Percentiles rank a stretch among this genome's conserved stretches.
Conservation (phyloP, 2,888 invertebrate genomes). For the Tillus elongatus region DNA sequence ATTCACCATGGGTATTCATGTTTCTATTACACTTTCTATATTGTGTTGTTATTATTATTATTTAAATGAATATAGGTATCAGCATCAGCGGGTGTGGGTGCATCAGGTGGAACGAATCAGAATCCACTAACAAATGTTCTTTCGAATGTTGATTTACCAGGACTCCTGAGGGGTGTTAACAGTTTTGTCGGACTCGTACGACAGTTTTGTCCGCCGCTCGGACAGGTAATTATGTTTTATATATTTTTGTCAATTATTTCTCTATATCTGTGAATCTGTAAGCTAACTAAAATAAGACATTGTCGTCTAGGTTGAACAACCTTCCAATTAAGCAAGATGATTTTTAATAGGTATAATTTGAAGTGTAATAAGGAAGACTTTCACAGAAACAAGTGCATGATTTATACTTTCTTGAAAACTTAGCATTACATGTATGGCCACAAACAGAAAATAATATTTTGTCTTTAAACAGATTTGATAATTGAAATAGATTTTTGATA, state of each 20-base stretch:
- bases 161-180: conserved; percentile 34
- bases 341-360: no score
- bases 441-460: no score
- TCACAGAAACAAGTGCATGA: no score
- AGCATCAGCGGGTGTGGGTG: conserved; percentile 15
- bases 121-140: conserved; percentile 28
- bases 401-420: no score
- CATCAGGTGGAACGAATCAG: conserved; percentile 23
- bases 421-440: no score
- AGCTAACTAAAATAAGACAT: no score
- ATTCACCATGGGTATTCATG: conserved; percentile 8
- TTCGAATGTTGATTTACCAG: conserved; percentile 33
- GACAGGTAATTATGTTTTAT: conserved; percentile 34
- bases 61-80: conserved; percentile 17
- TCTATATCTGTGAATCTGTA: no score
- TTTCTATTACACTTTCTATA: conserved; percentile 11
- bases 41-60: conserved; percentile 9
- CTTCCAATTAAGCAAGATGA: no score
- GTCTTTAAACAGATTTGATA: no score
- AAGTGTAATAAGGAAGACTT: no score
- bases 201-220: conserved; percentile 37
- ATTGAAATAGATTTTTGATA: no score
- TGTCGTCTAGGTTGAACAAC: no score
- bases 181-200: conserved; percentile 37
- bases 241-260: not conserved